Conservation (phyloP, 2,797 vertebrate species). For the Apogon hyalosoma region DNA sequence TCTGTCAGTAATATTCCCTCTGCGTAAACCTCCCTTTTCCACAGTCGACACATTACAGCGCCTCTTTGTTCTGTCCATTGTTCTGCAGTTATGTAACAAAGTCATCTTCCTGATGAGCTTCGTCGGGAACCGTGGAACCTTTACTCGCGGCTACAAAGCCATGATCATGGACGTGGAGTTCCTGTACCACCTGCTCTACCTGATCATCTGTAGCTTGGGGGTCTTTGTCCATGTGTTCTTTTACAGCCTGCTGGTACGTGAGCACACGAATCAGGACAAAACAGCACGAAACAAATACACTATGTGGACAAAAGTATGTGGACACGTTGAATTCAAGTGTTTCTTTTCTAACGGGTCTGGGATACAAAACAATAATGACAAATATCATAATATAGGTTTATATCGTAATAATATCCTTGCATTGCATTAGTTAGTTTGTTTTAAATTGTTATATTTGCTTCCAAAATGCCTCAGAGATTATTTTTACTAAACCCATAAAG, state of each 20-base stretch:
- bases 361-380: no score
- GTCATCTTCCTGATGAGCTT: slow-evolving; percentile 98
- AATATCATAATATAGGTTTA: no score
- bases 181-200: slow-evolving; percentile 95
- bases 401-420: no score
- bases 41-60: background rate
- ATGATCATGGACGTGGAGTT: slow-evolving; percentile 98
- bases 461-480: no score
- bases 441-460: no score
- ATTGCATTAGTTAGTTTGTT: no score
- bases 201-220: slow-evolving; percentile 94
- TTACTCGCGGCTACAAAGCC: slow-evolving; percentile 94
- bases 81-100: slow-evolving; percentile 92
- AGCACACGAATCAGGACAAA: slow-evolving; percentile 1
- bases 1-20: background rate
- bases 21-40: background rate
- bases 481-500: no score
- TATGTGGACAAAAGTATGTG: no score
- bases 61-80: slow-evolving; percentile 19
- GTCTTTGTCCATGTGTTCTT: slow-evolving; percentile 99
- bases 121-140: slow-evolving; percentile 96
- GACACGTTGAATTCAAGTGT: no score
- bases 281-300: background rate
- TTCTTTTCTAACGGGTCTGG: no score
- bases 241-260: slow-evolving; percentile 94